A percentile compares a stretch with the other conserved stretches of the same genome.
Conservation (phyloP, 1,140 invertebrate genomes). For the Scaptomyza graminum region DNA sequence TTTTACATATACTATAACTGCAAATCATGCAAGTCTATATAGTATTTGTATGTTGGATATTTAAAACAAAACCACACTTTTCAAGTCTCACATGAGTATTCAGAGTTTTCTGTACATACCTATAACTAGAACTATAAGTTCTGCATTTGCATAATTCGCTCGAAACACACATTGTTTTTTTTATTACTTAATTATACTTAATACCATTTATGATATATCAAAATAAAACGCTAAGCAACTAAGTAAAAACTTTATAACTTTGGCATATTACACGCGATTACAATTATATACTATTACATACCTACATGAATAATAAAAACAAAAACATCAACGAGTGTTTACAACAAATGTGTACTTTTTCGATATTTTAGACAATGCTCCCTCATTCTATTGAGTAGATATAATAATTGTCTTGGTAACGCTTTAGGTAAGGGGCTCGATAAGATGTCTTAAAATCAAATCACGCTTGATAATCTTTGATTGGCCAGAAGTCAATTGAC, state of each 20-base stretch:
- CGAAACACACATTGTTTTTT: conserved; percentile 18
- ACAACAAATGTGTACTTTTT: neutral
- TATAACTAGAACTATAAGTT: conserved; percentile 1
- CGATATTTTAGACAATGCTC: neutral
- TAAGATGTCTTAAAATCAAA: conserved; percentile 30
- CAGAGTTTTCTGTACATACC: conserved; percentile 23
- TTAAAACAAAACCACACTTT: neutral
- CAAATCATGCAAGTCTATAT: conserved; percentile 8
- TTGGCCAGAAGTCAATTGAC: conserved; percentile 2
- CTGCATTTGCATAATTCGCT: conserved; percentile 4
- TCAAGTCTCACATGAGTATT: conserved; percentile 20
- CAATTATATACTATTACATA: conserved; percentile 11
- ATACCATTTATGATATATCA: conserved; percentile 12
- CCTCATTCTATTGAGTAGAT: neutral
- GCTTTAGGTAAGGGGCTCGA: conserved; percentile 16
- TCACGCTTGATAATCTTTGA: conserved; percentile 19
- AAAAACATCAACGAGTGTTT: conserved; percentile 8
- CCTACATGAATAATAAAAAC: conserved; percentile 22
- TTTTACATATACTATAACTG: conserved; percentile 20
- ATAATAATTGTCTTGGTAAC: conserved; percentile 27
- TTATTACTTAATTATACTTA: conserved; percentile 48
- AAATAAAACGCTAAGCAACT: conserved; percentile 8
- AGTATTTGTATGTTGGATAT: conserved; percentile 11
- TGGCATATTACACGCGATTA: conserved; percentile 10
- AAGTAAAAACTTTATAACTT: conserved; percentile 11